These are phyloP conservation scores for Urocynchramus pylzowi DNA, from an alignment of 2,113 vertebrate genomes.

Conservation along the genomic window DNA sequence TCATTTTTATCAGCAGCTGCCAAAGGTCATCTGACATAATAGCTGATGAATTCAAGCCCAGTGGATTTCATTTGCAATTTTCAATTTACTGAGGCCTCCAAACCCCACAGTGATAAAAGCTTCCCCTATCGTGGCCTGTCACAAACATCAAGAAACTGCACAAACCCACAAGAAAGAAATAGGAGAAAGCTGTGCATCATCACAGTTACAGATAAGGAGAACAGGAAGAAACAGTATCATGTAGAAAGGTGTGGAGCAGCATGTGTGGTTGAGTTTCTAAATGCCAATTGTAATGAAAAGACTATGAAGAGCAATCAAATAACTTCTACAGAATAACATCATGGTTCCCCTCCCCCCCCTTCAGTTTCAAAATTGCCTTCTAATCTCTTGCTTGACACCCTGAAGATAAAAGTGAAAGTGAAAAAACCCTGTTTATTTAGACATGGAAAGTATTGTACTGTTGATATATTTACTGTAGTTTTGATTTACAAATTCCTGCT, in stretches of 20 bases:
- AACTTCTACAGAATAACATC: slow-evolving; percentile 69
- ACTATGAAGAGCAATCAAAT: slow-evolving; percentile 77
- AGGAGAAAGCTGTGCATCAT: slow-evolving; percentile 81
- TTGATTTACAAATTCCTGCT: slow-evolving; percentile 57
- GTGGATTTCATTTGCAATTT: slow-evolving; percentile 97
- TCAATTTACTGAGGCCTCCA: slow-evolving; percentile 93
- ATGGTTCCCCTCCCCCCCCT: slow-evolving; percentile 7
- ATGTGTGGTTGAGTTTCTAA: slow-evolving; percentile 80
- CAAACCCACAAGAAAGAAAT: slow-evolving; percentile 86
- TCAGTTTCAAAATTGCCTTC: slow-evolving; percentile 68
- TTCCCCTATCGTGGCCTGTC: slow-evolving; percentile 93
- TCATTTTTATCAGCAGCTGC: slow-evolving; percentile 95
- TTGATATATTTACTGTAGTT: slow-evolving; percentile 42
- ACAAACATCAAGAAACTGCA: slow-evolving; percentile 91
- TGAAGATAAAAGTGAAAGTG: slow-evolving; percentile 62
- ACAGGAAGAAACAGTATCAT: slow-evolving; percentile 75
- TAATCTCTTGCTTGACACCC: slow-evolving; percentile 72
- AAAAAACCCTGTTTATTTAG: slow-evolving; percentile 55
- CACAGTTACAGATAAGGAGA: slow-evolving; percentile 84
- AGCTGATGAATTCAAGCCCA: slow-evolving; percentile 96
- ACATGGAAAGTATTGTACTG: slow-evolving; percentile 33
- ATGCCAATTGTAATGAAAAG: slow-evolving; percentile 83
- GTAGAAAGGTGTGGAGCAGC: slow-evolving; percentile 76
- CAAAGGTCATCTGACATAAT: slow-evolving; percentile 98
- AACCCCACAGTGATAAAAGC: slow-evolving; percentile 92